phyloP scores from a whole-genome alignment of 1,140 invertebrate species.

The Drosophila arizonae region DNA sequence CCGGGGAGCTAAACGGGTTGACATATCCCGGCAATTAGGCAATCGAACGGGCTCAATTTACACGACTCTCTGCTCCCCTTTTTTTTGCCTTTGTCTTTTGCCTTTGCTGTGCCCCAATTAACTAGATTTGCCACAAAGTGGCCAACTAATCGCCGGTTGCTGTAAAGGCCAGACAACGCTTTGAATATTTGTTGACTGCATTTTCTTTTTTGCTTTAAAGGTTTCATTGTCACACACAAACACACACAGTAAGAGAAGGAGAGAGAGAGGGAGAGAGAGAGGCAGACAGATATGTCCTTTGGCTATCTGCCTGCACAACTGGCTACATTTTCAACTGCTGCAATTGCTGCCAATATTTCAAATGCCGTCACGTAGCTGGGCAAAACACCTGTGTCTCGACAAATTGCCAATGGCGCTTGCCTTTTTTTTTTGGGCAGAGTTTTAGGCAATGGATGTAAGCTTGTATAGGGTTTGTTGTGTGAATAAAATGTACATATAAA shows the following conservation, averaged over 20 bases:
- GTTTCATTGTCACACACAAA: neutral
- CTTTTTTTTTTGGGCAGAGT: neutral
- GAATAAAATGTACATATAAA: too few species aligned
- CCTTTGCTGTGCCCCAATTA: constrained; percentile 7
- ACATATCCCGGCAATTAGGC: constrained; percentile 14
- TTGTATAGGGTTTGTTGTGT: too few species aligned
- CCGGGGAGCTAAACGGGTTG: neutral
- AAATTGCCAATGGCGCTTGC: neutral
- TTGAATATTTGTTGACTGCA: neutral
- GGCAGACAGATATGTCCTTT: neutral
- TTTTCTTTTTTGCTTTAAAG: neutral
- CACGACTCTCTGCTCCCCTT: neutral
- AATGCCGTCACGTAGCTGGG: constrained; percentile 13
- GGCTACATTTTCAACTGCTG: constrained; percentile 13
- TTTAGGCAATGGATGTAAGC: neutral
- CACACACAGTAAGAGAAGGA: too few species aligned
- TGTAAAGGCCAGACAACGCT: neutral
- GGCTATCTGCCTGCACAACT: constrained; percentile 14
- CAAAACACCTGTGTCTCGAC: constrained; percentile 1
- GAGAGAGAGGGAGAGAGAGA: neutral
- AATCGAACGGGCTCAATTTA: constrained; percentile 8
- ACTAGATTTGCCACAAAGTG: constrained; percentile 12
- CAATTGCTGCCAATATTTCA: constrained; percentile 7
- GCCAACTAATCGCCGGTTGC: constrained; percentile 19
- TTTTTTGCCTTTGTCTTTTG: too few species aligned